phyloP scores from a whole-genome alignment of 1,140 invertebrate species.

The Drosophila parabipectinata region DNA sequence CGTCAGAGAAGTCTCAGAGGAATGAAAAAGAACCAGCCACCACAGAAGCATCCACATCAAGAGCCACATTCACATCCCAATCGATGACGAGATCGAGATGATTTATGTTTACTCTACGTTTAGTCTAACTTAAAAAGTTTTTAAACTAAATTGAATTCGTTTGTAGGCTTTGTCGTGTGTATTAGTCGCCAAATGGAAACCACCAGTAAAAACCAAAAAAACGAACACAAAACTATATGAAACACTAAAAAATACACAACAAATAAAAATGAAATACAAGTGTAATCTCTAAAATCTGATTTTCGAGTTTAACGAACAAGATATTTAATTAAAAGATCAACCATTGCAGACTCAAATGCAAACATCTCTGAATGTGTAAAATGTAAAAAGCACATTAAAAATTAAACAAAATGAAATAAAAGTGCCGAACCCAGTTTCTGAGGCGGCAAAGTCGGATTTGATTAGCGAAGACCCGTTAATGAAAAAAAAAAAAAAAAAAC shows the following conservation, averaged over 20 bases:
- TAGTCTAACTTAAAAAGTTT: slow-evolving; percentile 78
- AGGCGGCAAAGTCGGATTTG: slow-evolving; percentile 69
- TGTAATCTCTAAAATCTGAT: slow-evolving; percentile 76
- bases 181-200: slow-evolving; percentile 44
- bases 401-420: slow-evolving; percentile 43
- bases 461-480: slow-evolving; percentile 71
- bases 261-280: slow-evolving; percentile 34
- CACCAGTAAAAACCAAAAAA: slow-evolving; percentile 2
- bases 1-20: neutral
- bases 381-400: slow-evolving; percentile 61
- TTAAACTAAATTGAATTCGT: slow-evolving; percentile 73
- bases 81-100: slow-evolving; percentile 46
- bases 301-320: slow-evolving; percentile 64
- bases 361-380: slow-evolving; percentile 55
- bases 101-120: slow-evolving; percentile 70
- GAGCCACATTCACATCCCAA: slow-evolving; percentile 22
- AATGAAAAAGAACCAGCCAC: neutral
- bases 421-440: slow-evolving; percentile 58
- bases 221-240: slow-evolving; percentile 4
- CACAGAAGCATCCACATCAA: slow-evolving; percentile 7
- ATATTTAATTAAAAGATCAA: slow-evolving; percentile 57
- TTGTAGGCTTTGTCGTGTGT: slow-evolving; percentile 57
- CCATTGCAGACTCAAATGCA: slow-evolving; percentile 48
- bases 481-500: slow-evolving; percentile 43
- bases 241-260: neutral